Evolutionary conservation across 64 coral and sea anemone species (phyloP).

Genomic region (Actinia tenebrosa): DNA sequence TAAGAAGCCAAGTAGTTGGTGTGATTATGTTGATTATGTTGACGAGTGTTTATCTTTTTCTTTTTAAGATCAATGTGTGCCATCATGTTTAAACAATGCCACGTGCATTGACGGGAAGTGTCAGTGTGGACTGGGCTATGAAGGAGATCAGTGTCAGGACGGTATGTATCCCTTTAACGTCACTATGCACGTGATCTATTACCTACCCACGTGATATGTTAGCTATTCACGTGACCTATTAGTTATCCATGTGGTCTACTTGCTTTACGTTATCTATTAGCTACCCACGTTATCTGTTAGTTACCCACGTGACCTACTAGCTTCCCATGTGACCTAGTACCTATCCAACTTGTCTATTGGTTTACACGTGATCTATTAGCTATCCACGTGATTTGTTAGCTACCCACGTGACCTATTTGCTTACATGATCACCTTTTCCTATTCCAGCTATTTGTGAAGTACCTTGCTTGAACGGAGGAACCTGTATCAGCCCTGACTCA

Average conservation of each 20-base stretch:
- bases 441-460: constrained; percentile 44
- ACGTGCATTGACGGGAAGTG: constrained; percentile 45
- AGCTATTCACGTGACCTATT: neutral
- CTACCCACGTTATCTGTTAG: too few species aligned
- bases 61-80: constrained; percentile 25
- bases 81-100: constrained; percentile 36
- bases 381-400: too few species aligned
- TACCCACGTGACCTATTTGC: neutral
- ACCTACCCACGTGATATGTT: too few species aligned
- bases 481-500: constrained; percentile 24
- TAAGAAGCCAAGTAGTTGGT: neutral
- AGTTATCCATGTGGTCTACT: too few species aligned
- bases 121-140: constrained; percentile 46
- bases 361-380: too few species aligned
- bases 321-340: too few species aligned
- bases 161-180: constrained; percentile 21
- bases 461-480: constrained; percentile 60
- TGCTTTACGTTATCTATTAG: too few species aligned
- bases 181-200: too few species aligned
- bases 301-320: too few species aligned
- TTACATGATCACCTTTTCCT: neutral
- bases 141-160: constrained; percentile 47
- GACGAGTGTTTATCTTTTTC: neutral
- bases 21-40: neutral
- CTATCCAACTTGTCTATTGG: too few species aligned